Conservation (phyloP, 2,888 invertebrate species). For the Cheilosia impressa region DNA sequence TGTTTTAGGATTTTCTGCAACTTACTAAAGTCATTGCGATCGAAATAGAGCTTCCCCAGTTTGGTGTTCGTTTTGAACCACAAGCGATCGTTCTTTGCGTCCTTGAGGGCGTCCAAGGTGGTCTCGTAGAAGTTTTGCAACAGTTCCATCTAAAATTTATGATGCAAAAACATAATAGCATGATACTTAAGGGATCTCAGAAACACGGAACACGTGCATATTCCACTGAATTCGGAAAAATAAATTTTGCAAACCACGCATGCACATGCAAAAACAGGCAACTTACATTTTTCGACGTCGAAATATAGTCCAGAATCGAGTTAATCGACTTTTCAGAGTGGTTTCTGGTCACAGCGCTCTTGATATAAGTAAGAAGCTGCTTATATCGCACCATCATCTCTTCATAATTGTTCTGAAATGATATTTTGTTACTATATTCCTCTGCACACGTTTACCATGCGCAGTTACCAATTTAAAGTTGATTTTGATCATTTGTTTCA, state of each 20-base stretch:
- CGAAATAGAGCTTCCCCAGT: slow-evolving; percentile 98
- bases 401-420: slow-evolving; percentile 91
- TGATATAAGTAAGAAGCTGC: slow-evolving; percentile 98
- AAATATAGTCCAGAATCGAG: slow-evolving; percentile 99
- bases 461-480: slow-evolving; percentile 95
- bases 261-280: background rate
- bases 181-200: too few species aligned
- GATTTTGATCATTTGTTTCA: slow-evolving; percentile 99
- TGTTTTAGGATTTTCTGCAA: slow-evolving; percentile 98
- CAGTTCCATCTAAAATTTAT: slow-evolving; percentile 92
- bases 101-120: slow-evolving; percentile 95
- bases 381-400: slow-evolving; percentile 99
- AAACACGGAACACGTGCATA: too few species aligned
- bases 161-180: background rate
- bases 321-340: slow-evolving; percentile 99
- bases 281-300: slow-evolving; percentile 98
- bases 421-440: background rate
- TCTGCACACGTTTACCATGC: background rate
- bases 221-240: too few species aligned
- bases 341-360: slow-evolving; percentile 99
- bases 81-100: slow-evolving; percentile 98
- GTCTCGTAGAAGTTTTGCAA: slow-evolving; percentile 99
- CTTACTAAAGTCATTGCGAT: slow-evolving; percentile 96
- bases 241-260: too few species aligned
- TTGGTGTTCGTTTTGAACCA: slow-evolving; percentile 99